Conservation (phyloP, 2,797 vertebrate species). For the Danio albolineatus region DNA sequence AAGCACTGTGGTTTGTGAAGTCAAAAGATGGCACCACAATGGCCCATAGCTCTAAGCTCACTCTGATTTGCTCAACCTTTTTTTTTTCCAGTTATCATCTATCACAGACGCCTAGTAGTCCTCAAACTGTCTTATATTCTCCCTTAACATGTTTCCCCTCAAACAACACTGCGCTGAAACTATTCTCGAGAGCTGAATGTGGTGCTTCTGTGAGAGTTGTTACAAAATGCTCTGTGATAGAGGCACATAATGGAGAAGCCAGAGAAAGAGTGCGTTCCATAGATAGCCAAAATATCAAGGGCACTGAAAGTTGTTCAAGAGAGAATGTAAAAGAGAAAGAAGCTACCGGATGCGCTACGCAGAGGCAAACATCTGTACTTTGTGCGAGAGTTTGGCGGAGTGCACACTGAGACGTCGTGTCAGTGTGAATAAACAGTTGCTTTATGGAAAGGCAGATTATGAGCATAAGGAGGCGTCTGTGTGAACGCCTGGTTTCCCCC, state of each 20-base stretch:
- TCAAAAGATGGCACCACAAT: neutral
- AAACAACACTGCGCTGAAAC: constrained; percentile 2
- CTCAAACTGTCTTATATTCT: constrained; percentile 10
- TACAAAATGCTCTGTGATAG: constrained; percentile 21
- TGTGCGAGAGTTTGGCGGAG: constrained; percentile 29
- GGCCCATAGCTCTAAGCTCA: neutral
- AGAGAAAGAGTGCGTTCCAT: neutral
- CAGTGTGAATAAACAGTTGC: constrained; percentile 21
- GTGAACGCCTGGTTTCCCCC: neutral
- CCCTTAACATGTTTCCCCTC: constrained; percentile 20
- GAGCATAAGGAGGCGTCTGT: constrained; percentile 10
- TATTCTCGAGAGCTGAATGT: constrained; percentile 28
- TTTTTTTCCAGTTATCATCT: neutral
- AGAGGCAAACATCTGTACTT: constrained; percentile 16
- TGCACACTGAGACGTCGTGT: constrained; percentile 1
- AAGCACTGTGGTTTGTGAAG: neutral
- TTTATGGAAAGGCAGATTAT: constrained; percentile 1
- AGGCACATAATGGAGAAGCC: neutral
- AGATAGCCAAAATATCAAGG: constrained; percentile 12
- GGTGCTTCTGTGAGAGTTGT: constrained; percentile 18
- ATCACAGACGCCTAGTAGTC: constrained; percentile 8
- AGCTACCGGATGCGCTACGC: constrained; percentile 21
- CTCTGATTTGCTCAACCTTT: constrained; percentile 2
- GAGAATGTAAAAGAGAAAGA: constrained; percentile 10
- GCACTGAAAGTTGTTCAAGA: constrained; percentile 19